Percentiles rank a stretch among this genome's conserved stretches.
phyloP scores from a whole-genome alignment of 2,797 vertebrate genomes.

The Selene dorsalis region DNA sequence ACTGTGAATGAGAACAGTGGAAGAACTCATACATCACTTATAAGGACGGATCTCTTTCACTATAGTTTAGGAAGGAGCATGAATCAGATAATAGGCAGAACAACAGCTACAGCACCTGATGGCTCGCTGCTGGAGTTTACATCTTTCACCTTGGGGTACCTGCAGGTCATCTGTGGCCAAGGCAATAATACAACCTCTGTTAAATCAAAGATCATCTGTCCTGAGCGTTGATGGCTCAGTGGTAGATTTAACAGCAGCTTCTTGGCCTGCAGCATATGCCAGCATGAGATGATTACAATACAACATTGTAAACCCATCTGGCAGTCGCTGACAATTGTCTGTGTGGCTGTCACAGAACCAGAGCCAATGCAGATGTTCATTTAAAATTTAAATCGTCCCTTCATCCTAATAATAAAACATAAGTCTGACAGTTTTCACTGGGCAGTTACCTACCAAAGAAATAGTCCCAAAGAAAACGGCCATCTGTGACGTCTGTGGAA shows the following conservation, averaged over 20 bases:
- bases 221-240: slow-evolving; percentile 17
- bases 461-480: background rate
- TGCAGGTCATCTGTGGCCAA: background rate
- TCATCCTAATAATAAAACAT: too few relatives aligned
- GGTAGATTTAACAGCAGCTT: background rate
- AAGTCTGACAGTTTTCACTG: too few relatives aligned
- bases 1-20: background rate
- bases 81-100: slow-evolving; percentile 1
- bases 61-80: background rate
- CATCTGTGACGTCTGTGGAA: background rate
- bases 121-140: background rate
- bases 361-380: background rate
- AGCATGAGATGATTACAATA: background rate
- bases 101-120: slow-evolving; percentile 33
- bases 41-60: slow-evolving; percentile 6
- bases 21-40: slow-evolving; percentile 10
- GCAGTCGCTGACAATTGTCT: too few relatives aligned
- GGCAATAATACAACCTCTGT: background rate
- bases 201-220: slow-evolving; percentile 22
- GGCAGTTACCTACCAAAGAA: background rate
- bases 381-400: too few relatives aligned
- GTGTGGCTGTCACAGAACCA: background rate
- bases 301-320: background rate
- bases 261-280: background rate
- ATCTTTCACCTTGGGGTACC: background rate